phyloP scores from a whole-genome alignment of 1,140 invertebrate species.

The Lepidotrigona ventralis region DNA sequence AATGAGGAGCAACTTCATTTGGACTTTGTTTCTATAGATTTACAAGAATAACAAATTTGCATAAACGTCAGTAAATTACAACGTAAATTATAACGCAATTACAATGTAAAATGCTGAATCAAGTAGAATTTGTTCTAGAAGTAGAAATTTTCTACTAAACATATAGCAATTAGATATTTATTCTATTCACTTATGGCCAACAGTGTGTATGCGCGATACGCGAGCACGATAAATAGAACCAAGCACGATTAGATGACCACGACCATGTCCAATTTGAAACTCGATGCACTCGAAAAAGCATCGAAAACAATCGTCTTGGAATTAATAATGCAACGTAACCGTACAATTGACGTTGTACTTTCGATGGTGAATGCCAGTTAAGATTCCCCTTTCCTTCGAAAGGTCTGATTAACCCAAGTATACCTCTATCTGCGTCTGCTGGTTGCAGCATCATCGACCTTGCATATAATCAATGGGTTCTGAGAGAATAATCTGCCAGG shows the following conservation, averaged over 20 bases:
- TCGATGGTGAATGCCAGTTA: neutral
- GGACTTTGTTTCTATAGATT: neutral
- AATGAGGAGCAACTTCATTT: neutral
- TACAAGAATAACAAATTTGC: neutral
- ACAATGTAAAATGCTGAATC: neutral
- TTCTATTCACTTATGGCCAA: neutral
- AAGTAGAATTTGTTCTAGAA: neutral
- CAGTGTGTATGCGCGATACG: neutral
- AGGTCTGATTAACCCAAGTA: constrained; percentile 30
- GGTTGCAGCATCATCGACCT: constrained; percentile 39
- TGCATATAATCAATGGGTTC: constrained; percentile 43
- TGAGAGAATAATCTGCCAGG: constrained; percentile 29
- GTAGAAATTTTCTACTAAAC: neutral
- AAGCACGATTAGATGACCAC: neutral
- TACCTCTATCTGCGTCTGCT: neutral
- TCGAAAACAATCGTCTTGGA: neutral
- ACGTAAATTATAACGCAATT: neutral
- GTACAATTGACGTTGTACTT: neutral
- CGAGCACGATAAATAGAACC: neutral
- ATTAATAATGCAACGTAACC: neutral
- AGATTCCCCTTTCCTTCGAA: constrained; percentile 1
- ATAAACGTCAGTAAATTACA: neutral
- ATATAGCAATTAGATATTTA: neutral
- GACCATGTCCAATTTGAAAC: neutral
- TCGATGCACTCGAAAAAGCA: neutral